These are phyloP conservation scores for Rutilus rutilus DNA, from an alignment of 2,113 vertebrate genomes.

Conservation along the genomic window DNA sequence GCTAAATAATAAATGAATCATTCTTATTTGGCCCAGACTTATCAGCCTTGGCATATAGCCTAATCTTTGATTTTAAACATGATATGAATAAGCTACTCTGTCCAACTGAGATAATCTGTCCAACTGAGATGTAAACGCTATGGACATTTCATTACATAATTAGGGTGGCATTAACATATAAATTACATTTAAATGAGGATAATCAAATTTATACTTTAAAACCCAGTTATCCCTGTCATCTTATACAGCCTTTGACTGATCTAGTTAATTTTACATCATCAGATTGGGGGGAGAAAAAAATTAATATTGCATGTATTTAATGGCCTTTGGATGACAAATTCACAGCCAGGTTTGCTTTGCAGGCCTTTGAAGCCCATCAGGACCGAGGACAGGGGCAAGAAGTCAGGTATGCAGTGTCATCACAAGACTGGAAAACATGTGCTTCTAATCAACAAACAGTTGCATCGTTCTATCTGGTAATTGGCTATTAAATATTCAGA, in stretches of 20 bases:
- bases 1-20: not conserved
- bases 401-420: not conserved
- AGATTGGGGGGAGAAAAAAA: not conserved
- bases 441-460: not conserved
- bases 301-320: not conserved
- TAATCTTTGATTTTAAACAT: not conserved
- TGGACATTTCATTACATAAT: not conserved
- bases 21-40: not conserved
- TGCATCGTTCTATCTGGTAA: not conserved
- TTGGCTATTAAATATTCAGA: not conserved
- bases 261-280: not conserved
- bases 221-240: not conserved
- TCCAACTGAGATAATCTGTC: not conserved
- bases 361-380: slow-evolving; percentile 2
- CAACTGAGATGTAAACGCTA: not conserved
- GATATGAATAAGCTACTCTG: not conserved
- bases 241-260: slow-evolving; percentile 2
- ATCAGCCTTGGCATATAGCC: not conserved
- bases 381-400: not conserved
- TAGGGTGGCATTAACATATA: slow-evolving; percentile 21
- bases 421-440: not conserved
- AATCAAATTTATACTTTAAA: not conserved
- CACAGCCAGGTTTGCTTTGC: not conserved
- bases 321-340: not conserved
- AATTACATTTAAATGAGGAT: slow-evolving; percentile 5